Evolutionary conservation across 2,888 invertebrate genomes (phyloP).

Genomic region (Thysanoteuthis rhombus): DNA sequence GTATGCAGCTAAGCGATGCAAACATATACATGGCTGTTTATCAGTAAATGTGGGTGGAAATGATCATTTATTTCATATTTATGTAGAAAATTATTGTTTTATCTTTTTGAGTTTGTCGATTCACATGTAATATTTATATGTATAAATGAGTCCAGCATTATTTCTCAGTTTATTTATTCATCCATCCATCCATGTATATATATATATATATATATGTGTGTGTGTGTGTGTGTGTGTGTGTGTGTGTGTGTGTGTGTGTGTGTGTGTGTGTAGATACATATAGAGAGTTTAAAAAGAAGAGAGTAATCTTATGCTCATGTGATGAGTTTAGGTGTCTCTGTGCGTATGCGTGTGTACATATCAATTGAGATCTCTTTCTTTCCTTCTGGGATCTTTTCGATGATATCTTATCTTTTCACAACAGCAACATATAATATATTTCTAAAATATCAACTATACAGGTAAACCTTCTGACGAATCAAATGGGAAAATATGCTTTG

Average conservation of each 20-base stretch:
- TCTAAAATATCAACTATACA: too few relatives aligned
- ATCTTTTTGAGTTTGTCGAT: background rate
- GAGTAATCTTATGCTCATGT: too few relatives aligned
- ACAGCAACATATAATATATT: too few relatives aligned
- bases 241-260: background rate
- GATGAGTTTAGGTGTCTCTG: too few relatives aligned
- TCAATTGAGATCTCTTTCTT: too few relatives aligned
- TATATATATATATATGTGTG: conserved; percentile 16
- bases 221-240: background rate
- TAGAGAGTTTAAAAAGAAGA: too few relatives aligned
- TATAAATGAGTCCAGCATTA: background rate
- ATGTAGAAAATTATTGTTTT: background rate
- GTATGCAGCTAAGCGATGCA: background rate
- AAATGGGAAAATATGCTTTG: too few relatives aligned
- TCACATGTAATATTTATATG: background rate
- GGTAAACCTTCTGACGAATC: too few relatives aligned
- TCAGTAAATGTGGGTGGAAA: background rate
- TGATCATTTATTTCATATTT: background rate
- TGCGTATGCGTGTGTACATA: too few relatives aligned
- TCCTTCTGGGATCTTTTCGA: too few relatives aligned
- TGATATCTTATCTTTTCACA: too few relatives aligned
- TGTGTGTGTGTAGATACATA: background rate
- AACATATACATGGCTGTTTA: background rate
- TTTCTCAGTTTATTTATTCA: background rate
- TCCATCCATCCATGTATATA: background rate